Percentiles rank a stretch among this genome's conserved stretches.
Conservation (phyloP, 2,888 invertebrate species). For the Leucoma salicis region DNA sequence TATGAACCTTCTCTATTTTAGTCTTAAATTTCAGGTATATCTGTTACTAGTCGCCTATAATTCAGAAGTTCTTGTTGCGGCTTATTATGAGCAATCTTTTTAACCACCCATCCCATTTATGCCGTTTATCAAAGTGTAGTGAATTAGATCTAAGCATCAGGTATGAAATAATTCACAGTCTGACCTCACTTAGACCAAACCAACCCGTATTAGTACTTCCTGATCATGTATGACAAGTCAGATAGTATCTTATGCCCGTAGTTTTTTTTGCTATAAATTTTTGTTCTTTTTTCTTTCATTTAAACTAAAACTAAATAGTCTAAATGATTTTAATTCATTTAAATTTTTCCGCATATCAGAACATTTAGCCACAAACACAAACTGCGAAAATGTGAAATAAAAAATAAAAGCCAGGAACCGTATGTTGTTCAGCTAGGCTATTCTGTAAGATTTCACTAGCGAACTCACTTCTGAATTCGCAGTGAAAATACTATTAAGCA, state of each 20-base stretch:
- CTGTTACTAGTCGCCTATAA: neutral
- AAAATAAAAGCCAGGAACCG: too few relatives aligned
- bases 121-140: neutral
- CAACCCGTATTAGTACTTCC: slow-evolving; percentile 7
- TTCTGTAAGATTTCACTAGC: too few relatives aligned
- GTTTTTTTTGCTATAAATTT: neutral
- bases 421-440: too few relatives aligned
- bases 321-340: too few relatives aligned
- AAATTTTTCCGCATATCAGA: too few relatives aligned
- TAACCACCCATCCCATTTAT: neutral
- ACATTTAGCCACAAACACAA: too few relatives aligned
- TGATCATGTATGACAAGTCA: slow-evolving; percentile 2
- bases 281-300: neutral
- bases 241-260: slow-evolving; percentile 3
- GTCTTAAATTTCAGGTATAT: too few relatives aligned
- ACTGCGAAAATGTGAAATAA: too few relatives aligned
- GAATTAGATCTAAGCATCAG: slow-evolving; percentile 4
- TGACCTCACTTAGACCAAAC: slow-evolving; percentile 5
- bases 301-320: too few relatives aligned
- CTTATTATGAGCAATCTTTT: neutral
- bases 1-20: too few relatives aligned
- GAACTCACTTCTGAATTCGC: too few relatives aligned
- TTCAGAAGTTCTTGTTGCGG: neutral
- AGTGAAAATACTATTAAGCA: too few relatives aligned
- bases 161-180: neutral